phyloP scores from a whole-genome alignment of 2,113 vertebrate genomes.

The Rhagologus leucostigma region DNA sequence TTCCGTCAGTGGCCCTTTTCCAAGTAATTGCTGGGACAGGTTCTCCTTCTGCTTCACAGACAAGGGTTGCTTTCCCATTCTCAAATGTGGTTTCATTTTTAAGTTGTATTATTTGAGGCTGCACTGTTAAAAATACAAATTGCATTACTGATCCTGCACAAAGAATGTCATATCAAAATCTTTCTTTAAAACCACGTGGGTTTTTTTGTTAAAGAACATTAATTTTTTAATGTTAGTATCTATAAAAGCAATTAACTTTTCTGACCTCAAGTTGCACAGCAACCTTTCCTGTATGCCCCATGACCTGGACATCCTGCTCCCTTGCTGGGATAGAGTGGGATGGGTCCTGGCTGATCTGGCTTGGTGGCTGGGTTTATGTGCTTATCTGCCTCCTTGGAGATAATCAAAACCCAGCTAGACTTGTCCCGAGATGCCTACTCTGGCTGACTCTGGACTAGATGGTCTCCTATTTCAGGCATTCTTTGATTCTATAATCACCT shows the following conservation, averaged over 20 bases:
- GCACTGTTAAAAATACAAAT: conserved; percentile 85
- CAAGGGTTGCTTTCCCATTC: conserved; percentile 87
- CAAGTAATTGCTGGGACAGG: conserved; percentile 93
- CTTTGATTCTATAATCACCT: not conserved
- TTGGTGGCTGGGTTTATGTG: not conserved
- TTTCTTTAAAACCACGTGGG: not conserved
- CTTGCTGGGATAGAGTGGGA: not conserved
- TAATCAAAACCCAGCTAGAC: not conserved
- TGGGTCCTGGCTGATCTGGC: too few species aligned
- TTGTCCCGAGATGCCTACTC: not conserved
- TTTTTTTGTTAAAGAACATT: not conserved
- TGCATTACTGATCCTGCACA: conserved; percentile 54
- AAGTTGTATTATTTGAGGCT: conserved; percentile 95
- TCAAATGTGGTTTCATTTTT: conserved; percentile 92
- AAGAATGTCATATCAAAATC: not conserved
- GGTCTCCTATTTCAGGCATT: not conserved
- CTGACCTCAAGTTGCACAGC: not conserved
- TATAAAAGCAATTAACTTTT: not conserved
- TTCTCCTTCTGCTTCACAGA: conserved; percentile 94
- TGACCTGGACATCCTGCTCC: not conserved
- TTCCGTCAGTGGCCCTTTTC: conserved; percentile 88
- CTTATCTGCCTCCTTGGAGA: not conserved
- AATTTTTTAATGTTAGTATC: not conserved
- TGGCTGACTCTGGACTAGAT: not conserved
- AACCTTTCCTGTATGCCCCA: not conserved